phyloP scores from a whole-genome alignment of 2,113 vertebrate species.

The zebrafish (Danio rerio) region GRCz12tu NC_133185.1:44323001-44323500 shows the following conservation, averaged over 20 bases:
- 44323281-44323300: constrained; percentile 93
- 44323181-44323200: constrained; percentile 93
- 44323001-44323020: background rate
- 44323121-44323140: constrained; percentile 49
- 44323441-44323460: no score
- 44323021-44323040: background rate
- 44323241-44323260: constrained; percentile 90
- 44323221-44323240: constrained; percentile 84
- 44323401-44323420: no score
- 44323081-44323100: constrained; percentile 9
- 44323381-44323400: constrained; percentile 71
- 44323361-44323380: constrained; percentile 95
- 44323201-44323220: constrained; percentile 94
- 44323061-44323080: background rate
- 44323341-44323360: constrained; percentile 94
- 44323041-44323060: background rate
- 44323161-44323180: constrained; percentile 96
- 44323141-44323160: constrained; percentile 87
- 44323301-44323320: constrained; percentile 90
- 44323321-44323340: constrained; percentile 96
- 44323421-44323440: no score
- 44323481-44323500: no score
- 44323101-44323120: constrained; percentile 21
- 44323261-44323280: constrained; percentile 91
- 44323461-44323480: no score